phyloP scores from a whole-genome alignment of 1,140 invertebrate species.

The Aleiodes sp. region DNA sequence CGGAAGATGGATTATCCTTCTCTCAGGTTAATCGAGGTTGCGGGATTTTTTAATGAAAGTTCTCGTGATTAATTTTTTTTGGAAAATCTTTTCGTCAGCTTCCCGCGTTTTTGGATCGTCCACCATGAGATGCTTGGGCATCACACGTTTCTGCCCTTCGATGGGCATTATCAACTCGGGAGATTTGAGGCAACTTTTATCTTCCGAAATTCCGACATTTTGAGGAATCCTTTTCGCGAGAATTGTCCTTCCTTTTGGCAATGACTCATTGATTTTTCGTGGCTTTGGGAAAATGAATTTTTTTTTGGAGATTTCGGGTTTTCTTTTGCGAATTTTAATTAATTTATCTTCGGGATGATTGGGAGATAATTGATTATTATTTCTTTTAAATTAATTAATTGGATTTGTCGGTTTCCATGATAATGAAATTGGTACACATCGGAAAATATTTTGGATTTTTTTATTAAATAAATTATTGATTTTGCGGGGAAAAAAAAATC shows the following conservation, averaged over 20 bases:
- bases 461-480: too few species aligned
- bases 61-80: too few species aligned
- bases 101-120: constrained; percentile 2
- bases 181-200: background rate
- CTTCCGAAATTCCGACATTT: background rate
- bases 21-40: background rate
- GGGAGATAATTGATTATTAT: too few species aligned
- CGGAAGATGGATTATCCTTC: background rate
- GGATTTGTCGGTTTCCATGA: too few species aligned
- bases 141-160: background rate
- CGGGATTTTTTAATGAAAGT: background rate
- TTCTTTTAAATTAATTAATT: too few species aligned
- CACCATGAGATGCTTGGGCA: background rate
- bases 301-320: too few species aligned
- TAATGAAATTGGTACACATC: too few species aligned
- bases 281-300: background rate
- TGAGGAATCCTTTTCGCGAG: background rate
- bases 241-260: background rate
- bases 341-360: too few species aligned
- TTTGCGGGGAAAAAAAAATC: too few species aligned
- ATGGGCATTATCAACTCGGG: background rate
- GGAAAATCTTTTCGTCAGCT: background rate
- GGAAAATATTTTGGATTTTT: too few species aligned
- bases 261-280: background rate
- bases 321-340: too few species aligned